phyloP scores from a whole-genome alignment of 2,797 vertebrate genomes.

The Brotula barbata region DNA sequence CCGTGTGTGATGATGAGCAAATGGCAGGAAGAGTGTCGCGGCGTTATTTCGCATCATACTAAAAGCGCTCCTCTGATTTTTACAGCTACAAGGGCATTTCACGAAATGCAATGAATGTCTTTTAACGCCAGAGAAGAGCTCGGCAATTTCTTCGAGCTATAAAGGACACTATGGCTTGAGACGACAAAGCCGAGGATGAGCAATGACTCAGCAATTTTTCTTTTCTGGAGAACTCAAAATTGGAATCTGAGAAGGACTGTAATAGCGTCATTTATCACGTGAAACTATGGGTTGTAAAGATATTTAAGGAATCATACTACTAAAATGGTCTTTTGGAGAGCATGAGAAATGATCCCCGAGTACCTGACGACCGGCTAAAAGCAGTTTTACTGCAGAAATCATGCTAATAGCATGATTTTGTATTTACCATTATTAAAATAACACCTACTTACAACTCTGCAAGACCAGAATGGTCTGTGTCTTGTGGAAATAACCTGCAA shows the following conservation, averaged over 20 bases:
- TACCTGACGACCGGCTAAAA: conserved; percentile 1
- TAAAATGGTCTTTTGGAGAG: conserved; percentile 8
- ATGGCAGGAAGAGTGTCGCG: conserved; percentile 11
- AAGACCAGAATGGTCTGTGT: background rate
- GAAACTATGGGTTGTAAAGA: conserved; percentile 28
- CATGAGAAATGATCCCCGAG: conserved; percentile 19
- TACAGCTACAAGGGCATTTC: conserved; percentile 21
- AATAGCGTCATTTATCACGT: conserved; percentile 44
- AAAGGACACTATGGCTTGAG: conserved; percentile 32
- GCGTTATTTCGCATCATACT: conserved; percentile 2
- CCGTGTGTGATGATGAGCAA: conserved; percentile 2
- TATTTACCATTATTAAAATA: background rate
- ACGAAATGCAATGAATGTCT: conserved; percentile 28
- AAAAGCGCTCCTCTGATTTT: conserved; percentile 17
- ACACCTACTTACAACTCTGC: background rate
- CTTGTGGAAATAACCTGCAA: background rate
- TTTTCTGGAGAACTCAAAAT: conserved; percentile 4
- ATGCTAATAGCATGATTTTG: background rate
- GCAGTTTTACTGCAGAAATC: conserved; percentile 3
- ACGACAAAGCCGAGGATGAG: conserved; percentile 38
- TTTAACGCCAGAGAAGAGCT: conserved; percentile 27
- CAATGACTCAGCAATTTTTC: conserved; percentile 40
- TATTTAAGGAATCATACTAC: conserved; percentile 29
- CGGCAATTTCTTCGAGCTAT: conserved; percentile 29
- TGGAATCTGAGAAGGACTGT: conserved; percentile 23